Base-by-base conservation (phyloP, 2,113 vertebrate genomes). In the Tylochromis polylepis region DNA sequence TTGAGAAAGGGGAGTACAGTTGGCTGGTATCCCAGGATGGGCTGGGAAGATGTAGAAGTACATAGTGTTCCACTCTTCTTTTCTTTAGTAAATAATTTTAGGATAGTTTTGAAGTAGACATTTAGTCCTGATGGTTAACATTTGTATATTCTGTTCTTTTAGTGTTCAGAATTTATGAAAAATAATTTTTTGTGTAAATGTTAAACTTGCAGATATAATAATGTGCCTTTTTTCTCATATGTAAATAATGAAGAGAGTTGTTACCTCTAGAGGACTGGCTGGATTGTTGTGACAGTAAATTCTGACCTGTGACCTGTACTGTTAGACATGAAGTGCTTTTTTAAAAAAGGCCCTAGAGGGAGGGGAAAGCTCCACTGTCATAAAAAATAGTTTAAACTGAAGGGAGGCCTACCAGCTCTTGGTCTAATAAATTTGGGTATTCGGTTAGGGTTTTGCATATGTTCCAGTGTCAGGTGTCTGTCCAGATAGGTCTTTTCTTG, bases 291-390 rank as follows among this genome's bases (percentile, higher is more conserved):
- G n/a, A n/a, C 1, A 27, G 11, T 56, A 7, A 85, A 43, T 49
- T 57, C 8, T 80, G 59, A 84, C 80, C 27, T 34, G 5, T 43
- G 51, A 86, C 67, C 70, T 20, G n/a, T 65, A 36, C 20, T 27
- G 18, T 62, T 12, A 20, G 60, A 83, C 79, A 59, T 36, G n/a
- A 75, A 65, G 18, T 53, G 72, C 85, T 81, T 84, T 93, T 89
- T 65, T 2, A 87, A 80, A 77, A 67, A 36, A 72, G 36, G 83
- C 29, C 55, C 65, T 89, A 82, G 62, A 79, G 53, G 46, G 81
- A 87, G 34, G 41, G 38, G 62, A 87, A 84, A 57, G 41, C 65
- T 89, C 65, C 70, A 75, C 24, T 9, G 7, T 53, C 22, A 58
- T 89, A 43, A 27, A 31, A 36, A 85, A 27, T 46, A 62, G 56